Evolutionary conservation across 2,888 invertebrate species (phyloP).

Genomic region (Unio pictorum): DNA sequence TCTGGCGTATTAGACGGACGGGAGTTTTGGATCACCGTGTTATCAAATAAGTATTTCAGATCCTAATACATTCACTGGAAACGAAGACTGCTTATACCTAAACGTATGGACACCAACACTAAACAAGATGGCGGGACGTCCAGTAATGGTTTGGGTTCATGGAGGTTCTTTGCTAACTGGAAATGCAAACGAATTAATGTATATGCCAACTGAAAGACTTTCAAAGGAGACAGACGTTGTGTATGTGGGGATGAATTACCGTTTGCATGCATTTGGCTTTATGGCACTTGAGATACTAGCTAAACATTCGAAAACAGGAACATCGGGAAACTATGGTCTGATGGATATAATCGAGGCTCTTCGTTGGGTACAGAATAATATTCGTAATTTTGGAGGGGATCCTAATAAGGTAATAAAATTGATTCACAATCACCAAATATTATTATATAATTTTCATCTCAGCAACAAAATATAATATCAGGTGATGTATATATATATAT

Average conservation of each 20-base stretch:
- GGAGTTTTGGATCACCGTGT: constrained; percentile 39
- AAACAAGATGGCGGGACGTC: constrained; percentile 36
- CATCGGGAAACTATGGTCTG: too few relatives aligned
- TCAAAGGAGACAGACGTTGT: constrained; percentile 87
- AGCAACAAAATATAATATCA: too few relatives aligned
- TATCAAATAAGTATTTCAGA: constrained; percentile 35
- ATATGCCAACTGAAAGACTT: constrained; percentile 81
- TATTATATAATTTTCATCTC: too few relatives aligned
- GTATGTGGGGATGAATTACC: constrained; percentile 88
- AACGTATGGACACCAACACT: constrained; percentile 62
- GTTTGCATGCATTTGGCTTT: too few relatives aligned
- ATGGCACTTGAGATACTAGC: too few relatives aligned
- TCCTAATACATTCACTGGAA: constrained; percentile 24
- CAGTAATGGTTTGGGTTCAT: constrained; percentile 68
- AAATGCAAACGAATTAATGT: constrained; percentile 45
- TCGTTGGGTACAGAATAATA: too few relatives aligned
- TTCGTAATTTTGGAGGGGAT: too few relatives aligned
- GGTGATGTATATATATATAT: too few relatives aligned
- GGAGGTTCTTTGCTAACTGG: constrained; percentile 52
- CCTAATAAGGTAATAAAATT: too few relatives aligned
- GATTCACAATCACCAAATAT: too few relatives aligned
- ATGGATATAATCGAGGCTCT: too few relatives aligned
- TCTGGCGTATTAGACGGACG: constrained; percentile 31
- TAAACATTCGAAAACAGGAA: too few relatives aligned
- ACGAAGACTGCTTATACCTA: constrained; percentile 37